These are phyloP conservation scores for Megalonaias nervosa DNA, from an alignment of 1,140 invertebrate species.

Conservation along the genomic window DNA sequence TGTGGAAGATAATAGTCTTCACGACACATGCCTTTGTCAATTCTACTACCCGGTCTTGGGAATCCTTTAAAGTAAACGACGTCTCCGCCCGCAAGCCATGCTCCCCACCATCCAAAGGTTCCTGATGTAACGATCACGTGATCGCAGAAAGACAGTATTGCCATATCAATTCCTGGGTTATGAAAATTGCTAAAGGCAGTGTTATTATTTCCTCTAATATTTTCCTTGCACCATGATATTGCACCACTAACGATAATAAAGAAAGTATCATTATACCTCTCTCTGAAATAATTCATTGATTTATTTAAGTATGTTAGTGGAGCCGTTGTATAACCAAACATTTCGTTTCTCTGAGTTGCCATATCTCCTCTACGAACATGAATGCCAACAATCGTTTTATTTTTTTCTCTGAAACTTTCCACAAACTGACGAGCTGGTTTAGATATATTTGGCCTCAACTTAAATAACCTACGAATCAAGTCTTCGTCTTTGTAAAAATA, in stretches of 20 bases:
- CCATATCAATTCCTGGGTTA: slow-evolving; percentile 56
- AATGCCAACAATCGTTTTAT: slow-evolving; percentile 4
- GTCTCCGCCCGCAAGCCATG: slow-evolving; percentile 57
- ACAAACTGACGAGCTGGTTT: background rate
- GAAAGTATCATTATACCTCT: slow-evolving; percentile 18
- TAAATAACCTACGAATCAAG: background rate
- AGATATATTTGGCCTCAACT: background rate
- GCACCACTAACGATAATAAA: slow-evolving; percentile 53
- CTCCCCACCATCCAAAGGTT: slow-evolving; percentile 65
- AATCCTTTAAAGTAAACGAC: slow-evolving; percentile 55
- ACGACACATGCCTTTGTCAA: slow-evolving; percentile 27
- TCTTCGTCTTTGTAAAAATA: too few relatives aligned
- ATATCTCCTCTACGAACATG: slow-evolving; percentile 10
- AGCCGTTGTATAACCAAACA: slow-evolving; percentile 17
- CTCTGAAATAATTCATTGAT: too few relatives aligned
- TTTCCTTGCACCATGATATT: slow-evolving; percentile 35
- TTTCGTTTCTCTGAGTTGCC: background rate
- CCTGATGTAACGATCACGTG: too few relatives aligned
- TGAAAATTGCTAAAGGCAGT: slow-evolving; percentile 28
- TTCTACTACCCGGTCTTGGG: slow-evolving; percentile 27
- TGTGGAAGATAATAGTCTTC: slow-evolving; percentile 45
- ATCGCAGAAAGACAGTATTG: slow-evolving; percentile 47
- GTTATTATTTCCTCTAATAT: slow-evolving; percentile 29
- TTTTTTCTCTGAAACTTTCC: background rate
- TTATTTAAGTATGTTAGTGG: slow-evolving; percentile 18